Evolutionary conservation across 1,140 invertebrate genomes (phyloP).

Genomic region (Frieseomelitta varia): DNA sequence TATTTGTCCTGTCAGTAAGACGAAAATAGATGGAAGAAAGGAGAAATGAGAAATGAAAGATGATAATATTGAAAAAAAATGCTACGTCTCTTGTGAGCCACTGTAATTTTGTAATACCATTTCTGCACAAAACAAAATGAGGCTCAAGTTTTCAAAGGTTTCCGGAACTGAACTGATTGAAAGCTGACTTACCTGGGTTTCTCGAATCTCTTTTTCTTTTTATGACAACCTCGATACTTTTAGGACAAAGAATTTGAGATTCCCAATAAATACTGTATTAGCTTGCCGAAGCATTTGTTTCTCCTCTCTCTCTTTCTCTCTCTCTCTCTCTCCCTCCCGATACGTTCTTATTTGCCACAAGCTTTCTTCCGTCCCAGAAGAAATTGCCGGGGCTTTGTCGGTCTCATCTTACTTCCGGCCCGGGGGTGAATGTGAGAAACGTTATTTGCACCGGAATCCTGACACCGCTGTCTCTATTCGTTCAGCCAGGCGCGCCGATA

Average conservation of each 20-base stretch:
- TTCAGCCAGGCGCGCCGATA: background rate
- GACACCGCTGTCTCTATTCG: constrained; percentile 5
- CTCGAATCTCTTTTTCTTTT: too few relatives aligned
- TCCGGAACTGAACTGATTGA: too few relatives aligned
- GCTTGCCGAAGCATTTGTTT: background rate
- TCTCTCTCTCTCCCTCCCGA: background rate
- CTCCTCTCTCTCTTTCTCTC: background rate
- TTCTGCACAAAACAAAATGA: too few relatives aligned
- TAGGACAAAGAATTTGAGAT: too few relatives aligned
- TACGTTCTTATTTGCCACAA: constrained; percentile 31
- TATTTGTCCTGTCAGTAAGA: background rate
- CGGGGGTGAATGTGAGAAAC: background rate
- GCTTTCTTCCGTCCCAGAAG: constrained; percentile 17
- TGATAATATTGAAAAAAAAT: too few relatives aligned
- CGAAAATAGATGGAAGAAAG: background rate
- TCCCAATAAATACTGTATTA: too few relatives aligned
- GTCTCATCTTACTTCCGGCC: background rate
- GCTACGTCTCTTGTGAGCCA: too few relatives aligned
- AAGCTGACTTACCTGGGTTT: too few relatives aligned
- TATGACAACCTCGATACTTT: too few relatives aligned
- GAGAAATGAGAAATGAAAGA: too few relatives aligned
- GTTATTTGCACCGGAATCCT: constrained; percentile 23
- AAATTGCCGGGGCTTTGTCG: constrained; percentile 41
- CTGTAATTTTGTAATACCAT: too few relatives aligned
- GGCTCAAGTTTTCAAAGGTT: too few relatives aligned